phyloP scores from a whole-genome alignment of 2,113 vertebrate species.

The Anser cygnoides region DNA sequence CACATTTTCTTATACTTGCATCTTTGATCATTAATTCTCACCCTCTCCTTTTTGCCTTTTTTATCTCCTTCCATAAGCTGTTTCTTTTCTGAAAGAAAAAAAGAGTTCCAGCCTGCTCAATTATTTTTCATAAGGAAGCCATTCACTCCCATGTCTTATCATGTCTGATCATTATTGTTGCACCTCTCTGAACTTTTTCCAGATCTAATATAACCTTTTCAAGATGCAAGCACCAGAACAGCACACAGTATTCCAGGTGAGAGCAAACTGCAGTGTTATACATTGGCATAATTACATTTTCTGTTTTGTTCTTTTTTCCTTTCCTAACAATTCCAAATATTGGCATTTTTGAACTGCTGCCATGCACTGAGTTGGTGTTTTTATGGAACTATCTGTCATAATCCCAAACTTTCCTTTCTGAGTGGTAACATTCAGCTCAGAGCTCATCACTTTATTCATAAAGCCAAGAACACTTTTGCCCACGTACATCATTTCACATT shows the following conservation, averaged over 20 bases:
- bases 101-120: neutral
- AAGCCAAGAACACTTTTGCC: neutral
- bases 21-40: neutral
- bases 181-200: neutral
- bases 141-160: neutral
- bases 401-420: neutral
- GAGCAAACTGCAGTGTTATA: neutral
- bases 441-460: neutral
- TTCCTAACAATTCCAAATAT: neutral
- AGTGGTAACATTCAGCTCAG: neutral
- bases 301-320: neutral
- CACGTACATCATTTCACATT: neutral
- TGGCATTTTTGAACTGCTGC: neutral
- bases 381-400: neutral
- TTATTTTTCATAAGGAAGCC: neutral
- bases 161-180: neutral
- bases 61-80: neutral
- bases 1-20: neutral
- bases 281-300: neutral
- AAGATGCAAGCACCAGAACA: neutral
- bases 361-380: neutral
- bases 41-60: neutral
- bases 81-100: neutral
- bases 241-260: neutral
- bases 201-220: neutral